Percentiles rank a stretch among this genome's conserved stretches.
These are phyloP conservation scores for Barbus barbus DNA, from an alignment of 2,113 vertebrate genomes.

Conservation along the genomic window DNA sequence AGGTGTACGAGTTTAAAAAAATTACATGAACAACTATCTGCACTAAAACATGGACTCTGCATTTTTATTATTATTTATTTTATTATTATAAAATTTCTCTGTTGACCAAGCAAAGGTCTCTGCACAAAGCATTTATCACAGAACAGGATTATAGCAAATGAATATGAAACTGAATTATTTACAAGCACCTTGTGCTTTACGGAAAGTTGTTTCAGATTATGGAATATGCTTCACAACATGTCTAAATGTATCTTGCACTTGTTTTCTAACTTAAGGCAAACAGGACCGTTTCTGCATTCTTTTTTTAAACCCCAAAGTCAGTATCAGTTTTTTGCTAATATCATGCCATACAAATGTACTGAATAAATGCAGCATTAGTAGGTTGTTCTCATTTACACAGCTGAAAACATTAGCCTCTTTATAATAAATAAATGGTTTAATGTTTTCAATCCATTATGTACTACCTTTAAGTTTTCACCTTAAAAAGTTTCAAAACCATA, in stretches of 20 bases:
- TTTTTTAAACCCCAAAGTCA: not conserved
- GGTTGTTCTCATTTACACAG: not conserved
- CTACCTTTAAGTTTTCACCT: no score
- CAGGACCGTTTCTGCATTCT: not conserved
- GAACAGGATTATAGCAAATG: not conserved
- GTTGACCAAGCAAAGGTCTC: not conserved
- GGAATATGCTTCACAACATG: not conserved
- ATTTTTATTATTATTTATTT: not conserved
- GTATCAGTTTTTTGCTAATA: not conserved
- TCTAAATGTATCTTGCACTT: not conserved
- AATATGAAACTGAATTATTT: not conserved
- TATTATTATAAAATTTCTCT: not conserved
- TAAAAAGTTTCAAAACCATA: no score
- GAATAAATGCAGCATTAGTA: not conserved
- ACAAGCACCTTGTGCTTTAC: not conserved
- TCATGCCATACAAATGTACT: not conserved
- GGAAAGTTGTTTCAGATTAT: not conserved
- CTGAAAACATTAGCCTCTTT: not conserved
- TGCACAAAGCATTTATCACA: not conserved
- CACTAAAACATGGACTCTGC: conserved; percentile 23
- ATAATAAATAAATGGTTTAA: no score
- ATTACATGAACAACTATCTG: conserved; percentile 20
- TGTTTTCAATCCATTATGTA: no score
- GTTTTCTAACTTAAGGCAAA: not conserved
- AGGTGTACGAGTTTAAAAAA: not conserved